phyloP scores from a whole-genome alignment of 2,888 invertebrate species.

The Ophion slaviceki region DNA sequence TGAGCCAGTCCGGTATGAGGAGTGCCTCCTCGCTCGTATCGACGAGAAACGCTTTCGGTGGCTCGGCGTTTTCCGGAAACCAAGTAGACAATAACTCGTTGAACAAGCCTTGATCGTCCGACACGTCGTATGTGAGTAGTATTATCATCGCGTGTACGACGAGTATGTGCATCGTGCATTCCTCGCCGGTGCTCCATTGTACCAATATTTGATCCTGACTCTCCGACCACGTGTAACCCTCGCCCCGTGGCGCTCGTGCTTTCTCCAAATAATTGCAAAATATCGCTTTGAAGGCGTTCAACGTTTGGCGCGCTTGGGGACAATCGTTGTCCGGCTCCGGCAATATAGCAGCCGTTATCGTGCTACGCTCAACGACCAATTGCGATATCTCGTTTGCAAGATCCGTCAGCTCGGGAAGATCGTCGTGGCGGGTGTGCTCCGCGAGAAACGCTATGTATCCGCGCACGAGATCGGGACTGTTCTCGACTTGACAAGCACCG shows the following conservation, averaged over 20 bases:
- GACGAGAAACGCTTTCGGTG: constrained; percentile 91
- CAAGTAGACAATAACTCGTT: constrained; percentile 91
- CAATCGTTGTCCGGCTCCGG: constrained; percentile 85
- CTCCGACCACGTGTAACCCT: constrained; percentile 87
- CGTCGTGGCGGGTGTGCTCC: constrained; percentile 88
- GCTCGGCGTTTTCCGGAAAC: constrained; percentile 90
- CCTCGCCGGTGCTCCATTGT: constrained; percentile 90
- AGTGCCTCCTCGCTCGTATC: constrained; percentile 92
- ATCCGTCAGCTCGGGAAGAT: constrained; percentile 88
- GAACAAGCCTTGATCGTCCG: constrained; percentile 83
- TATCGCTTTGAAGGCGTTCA: constrained; percentile 89
- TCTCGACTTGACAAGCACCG: constrained; percentile 96
- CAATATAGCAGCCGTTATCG: constrained; percentile 92
- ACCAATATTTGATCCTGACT: constrained; percentile 91
- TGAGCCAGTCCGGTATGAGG: constrained; percentile 96
- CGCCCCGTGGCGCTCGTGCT: constrained; percentile 87
- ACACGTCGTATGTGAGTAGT: constrained; percentile 89
- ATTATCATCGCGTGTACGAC: constrained; percentile 94
- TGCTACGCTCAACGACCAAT: constrained; percentile 95
- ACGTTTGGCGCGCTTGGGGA: constrained; percentile 84
- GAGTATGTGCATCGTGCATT: constrained; percentile 90
- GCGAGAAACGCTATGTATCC: constrained; percentile 95
- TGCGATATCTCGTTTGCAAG: constrained; percentile 93
- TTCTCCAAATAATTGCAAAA: constrained; percentile 91
- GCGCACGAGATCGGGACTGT: constrained; percentile 91